These are phyloP conservation scores for Pammene fasciana DNA, from an alignment of 2,888 invertebrate genomes.

Conservation along the genomic window DNA sequence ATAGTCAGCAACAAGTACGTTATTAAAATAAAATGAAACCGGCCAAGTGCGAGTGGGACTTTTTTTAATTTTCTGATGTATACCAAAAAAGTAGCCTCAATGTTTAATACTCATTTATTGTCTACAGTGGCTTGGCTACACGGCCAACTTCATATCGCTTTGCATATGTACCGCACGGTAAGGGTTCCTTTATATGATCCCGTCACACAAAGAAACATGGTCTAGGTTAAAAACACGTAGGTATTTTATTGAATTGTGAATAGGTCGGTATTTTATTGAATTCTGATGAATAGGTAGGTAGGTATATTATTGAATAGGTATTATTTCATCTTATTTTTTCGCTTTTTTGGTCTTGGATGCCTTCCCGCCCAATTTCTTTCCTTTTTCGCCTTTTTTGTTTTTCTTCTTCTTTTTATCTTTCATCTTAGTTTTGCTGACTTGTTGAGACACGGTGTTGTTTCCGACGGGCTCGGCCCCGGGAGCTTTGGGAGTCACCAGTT, in stretches of 20 bases:
- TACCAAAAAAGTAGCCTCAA: too few relatives aligned
- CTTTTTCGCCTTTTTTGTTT: slow-evolving; percentile 47
- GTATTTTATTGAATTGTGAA: too few relatives aligned
- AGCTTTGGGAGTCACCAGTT: slow-evolving; percentile 73
- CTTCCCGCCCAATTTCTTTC: slow-evolving; percentile 46
- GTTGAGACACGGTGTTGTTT: slow-evolving; percentile 58
- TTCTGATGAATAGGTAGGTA: neutral
- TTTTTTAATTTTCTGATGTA: too few relatives aligned
- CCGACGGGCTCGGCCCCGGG: slow-evolving; percentile 53
- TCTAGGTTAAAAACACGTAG: too few relatives aligned
- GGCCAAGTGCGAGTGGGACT: too few relatives aligned
- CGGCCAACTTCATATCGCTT: too few relatives aligned
- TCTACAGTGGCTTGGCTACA: too few relatives aligned
- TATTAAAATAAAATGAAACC: too few relatives aligned
- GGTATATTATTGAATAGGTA: neutral
- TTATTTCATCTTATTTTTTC: slow-evolving; percentile 47
- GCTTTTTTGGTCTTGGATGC: slow-evolving; percentile 45
- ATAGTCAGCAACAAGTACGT: too few relatives aligned
- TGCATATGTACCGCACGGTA: too few relatives aligned
- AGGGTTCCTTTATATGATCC: neutral
- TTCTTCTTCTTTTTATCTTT: slow-evolving; percentile 50
- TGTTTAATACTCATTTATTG: too few relatives aligned
- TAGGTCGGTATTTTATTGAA: too few relatives aligned
- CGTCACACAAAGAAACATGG: neutral
- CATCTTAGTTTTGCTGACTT: slow-evolving; percentile 56